Percentiles rank a stretch among this genome's conserved stretches.
Evolutionary conservation across 2,797 vertebrate genomes (phyloP).

Genomic region (Platalea minor): DNA sequence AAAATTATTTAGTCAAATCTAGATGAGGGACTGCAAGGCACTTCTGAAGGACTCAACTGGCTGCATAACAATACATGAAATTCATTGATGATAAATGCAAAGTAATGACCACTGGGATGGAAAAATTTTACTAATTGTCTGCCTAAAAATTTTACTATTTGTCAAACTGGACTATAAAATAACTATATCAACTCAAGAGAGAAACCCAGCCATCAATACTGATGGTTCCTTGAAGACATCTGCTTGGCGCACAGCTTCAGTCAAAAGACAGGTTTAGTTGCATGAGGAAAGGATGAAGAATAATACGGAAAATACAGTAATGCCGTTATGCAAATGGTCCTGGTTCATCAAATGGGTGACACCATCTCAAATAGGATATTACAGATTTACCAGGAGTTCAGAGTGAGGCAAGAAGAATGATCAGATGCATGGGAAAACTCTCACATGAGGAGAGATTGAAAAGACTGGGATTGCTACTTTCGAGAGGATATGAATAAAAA

Average conservation of each 20-base stretch:
- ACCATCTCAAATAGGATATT: neutral
- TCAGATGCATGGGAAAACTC: neutral
- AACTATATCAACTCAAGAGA: neutral
- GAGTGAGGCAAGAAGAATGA: constrained; percentile 37
- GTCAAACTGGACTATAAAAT: neutral
- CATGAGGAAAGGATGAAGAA: neutral
- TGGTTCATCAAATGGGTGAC: neutral
- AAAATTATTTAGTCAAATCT: neutral
- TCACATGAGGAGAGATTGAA: constrained; percentile 10
- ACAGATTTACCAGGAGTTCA: constrained; percentile 18
- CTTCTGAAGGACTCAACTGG: neutral
- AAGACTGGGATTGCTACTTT: constrained; percentile 23
- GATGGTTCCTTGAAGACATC: neutral
- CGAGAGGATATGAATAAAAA: constrained; percentile 16
- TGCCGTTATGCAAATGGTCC: constrained; percentile 18
- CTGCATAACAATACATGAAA: neutral
- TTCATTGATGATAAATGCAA: neutral
- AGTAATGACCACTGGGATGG: neutral
- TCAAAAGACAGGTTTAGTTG: neutral
- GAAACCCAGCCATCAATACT: neutral
- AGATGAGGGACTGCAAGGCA: neutral
- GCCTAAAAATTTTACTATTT: neutral
- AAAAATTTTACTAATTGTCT: neutral
- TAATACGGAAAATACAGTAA: constrained; percentile 1
- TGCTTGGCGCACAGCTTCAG: neutral